These are phyloP conservation scores for Typhlichthys eigenmanni DNA, from an alignment of 2,797 vertebrate genomes.

Conservation along the genomic window DNA sequence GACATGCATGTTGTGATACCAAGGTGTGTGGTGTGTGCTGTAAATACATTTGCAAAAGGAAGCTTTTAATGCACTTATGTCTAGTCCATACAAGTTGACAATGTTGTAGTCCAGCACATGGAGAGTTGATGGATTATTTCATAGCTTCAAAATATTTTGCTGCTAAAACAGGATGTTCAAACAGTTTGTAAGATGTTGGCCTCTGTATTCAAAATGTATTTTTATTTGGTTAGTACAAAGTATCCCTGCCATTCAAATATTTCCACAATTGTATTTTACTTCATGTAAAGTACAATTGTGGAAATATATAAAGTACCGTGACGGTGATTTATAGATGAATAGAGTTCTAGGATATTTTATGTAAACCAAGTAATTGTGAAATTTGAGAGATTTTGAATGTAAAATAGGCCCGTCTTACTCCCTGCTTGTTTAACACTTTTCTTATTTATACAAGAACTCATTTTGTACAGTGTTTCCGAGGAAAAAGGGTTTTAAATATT, in stretches of 20 bases:
- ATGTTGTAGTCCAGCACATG: conserved; percentile 7
- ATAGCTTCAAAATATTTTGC: conserved; percentile 84
- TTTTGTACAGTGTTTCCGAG: conserved; percentile 82
- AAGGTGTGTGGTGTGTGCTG: conserved; percentile 15
- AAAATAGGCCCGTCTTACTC: conserved; percentile 47
- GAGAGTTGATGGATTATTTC: conserved; percentile 71
- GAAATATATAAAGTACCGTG: too few relatives aligned
- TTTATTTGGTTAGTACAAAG: conserved; percentile 25
- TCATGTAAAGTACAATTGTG: neutral
- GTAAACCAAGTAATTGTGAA: conserved; percentile 39
- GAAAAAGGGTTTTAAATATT: conserved; percentile 77
- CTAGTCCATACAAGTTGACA: conserved; percentile 46
- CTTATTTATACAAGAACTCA: conserved; percentile 86
- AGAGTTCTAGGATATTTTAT: conserved; percentile 21
- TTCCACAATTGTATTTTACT: conserved; percentile 3
- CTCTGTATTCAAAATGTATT: conserved; percentile 56
- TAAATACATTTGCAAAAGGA: conserved; percentile 22
- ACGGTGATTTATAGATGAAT: too few relatives aligned
- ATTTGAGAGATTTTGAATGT: conserved; percentile 54
- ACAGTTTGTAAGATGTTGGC: conserved; percentile 47
- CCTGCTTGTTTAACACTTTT: conserved; percentile 74
- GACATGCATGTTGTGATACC: conserved; percentile 24
- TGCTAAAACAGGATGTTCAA: conserved; percentile 80
- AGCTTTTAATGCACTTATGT: conserved; percentile 61
- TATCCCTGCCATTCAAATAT: neutral